Evolutionary conservation across 1,140 invertebrate genomes (phyloP).

Genomic region (Panagrolaimus sp.): DNA sequence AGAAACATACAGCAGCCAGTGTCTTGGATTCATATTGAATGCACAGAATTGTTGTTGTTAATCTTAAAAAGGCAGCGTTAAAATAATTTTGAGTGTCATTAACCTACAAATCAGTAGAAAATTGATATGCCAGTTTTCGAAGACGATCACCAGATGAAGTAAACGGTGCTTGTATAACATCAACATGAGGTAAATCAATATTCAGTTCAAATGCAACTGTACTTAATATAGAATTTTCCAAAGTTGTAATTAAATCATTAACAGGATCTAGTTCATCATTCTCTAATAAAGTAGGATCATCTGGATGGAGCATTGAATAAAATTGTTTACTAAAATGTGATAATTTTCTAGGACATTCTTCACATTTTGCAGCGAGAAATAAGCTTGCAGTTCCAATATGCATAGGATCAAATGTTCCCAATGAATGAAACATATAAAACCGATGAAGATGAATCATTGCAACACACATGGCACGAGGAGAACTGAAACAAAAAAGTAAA

Average conservation of each 20-base stretch:
- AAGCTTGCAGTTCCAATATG: background rate
- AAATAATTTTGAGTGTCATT: background rate
- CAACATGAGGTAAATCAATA: background rate
- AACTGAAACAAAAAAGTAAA: slow-evolving; percentile 1
- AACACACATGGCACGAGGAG: background rate
- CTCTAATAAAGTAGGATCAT: background rate
- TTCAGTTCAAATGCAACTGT: slow-evolving; percentile 4
- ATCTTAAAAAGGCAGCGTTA: background rate
- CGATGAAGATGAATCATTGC: slow-evolving; percentile 7
- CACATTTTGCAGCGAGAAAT: slow-evolving; percentile 6
- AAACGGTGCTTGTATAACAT: background rate
- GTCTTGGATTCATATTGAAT: background rate
- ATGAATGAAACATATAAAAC: slow-evolving; percentile 13
- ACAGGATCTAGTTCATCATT: background rate
- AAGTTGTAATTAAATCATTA: background rate
- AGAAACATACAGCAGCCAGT: background rate
- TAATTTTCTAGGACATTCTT: slow-evolving; percentile 2
- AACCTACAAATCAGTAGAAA: slow-evolving; percentile 1
- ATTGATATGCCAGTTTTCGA: background rate
- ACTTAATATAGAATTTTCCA: background rate
- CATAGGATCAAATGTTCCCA: background rate
- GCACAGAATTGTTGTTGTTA: background rate
- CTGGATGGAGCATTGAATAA: background rate
- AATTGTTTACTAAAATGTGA: background rate
- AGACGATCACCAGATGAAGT: background rate